Conservation (phyloP, 1,140 invertebrate species). For the Drosophila orosa region DNA sequence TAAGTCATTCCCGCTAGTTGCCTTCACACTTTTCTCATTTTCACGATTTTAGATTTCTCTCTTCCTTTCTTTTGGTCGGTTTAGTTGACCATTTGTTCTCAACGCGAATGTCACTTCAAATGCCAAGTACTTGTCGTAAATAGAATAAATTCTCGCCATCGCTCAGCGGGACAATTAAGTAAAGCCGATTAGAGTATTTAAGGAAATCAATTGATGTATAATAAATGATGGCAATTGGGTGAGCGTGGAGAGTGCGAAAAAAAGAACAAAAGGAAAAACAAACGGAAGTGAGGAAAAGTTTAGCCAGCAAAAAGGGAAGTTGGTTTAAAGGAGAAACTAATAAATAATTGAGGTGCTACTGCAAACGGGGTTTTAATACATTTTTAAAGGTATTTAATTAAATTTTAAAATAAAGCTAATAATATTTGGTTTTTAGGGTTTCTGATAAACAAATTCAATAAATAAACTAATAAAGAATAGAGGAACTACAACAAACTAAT, state of each 20-base stretch:
- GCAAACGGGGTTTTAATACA: not conserved
- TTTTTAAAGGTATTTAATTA: not conserved
- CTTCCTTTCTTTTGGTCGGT: not conserved
- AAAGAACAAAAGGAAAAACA: not conserved
- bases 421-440: no score
- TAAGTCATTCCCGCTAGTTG: conserved; percentile 57
- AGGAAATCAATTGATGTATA: conserved; percentile 36
- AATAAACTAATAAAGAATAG: no score
- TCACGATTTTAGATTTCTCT: not conserved
- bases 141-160: conserved; percentile 9
- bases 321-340: not conserved
- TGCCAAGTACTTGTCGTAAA: not conserved
- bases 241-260: not conserved
- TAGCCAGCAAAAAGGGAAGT: not conserved
- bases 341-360: not conserved
- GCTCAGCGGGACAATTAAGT: conserved; percentile 21
- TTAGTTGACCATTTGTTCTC: conserved; percentile 9
- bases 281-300: not conserved
- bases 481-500: no score
- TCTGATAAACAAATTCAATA: no score
- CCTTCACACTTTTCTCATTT: conserved; percentile 3
- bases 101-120: conserved; percentile 15
- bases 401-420: no score
- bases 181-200: conserved; percentile 39
- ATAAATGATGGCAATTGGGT: conserved; percentile 20